Conservation (phyloP, 2,113 vertebrate genomes). For the Prolemur simus region DNA sequence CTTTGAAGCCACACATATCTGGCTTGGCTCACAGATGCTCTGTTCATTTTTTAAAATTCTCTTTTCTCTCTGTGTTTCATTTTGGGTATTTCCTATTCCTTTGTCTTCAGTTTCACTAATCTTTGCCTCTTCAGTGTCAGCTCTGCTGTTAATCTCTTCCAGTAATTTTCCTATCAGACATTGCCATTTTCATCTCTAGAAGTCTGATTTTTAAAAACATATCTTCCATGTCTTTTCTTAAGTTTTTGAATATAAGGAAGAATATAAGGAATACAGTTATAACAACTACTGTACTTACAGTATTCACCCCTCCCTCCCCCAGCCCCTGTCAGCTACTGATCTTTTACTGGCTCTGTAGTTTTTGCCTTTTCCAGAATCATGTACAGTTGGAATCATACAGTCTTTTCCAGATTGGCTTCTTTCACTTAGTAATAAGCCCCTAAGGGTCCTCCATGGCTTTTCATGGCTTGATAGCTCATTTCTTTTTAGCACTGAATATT, state of each 20-base stretch:
- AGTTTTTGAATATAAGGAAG: neutral
- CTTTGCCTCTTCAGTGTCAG: neutral
- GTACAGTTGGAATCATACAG: neutral
- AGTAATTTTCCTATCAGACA: neutral
- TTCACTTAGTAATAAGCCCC: neutral
- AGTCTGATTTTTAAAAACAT: neutral
- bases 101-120: neutral
- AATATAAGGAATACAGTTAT: neutral
- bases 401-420: neutral
- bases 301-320: neutral
- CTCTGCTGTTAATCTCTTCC: neutral
- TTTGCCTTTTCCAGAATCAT: neutral
- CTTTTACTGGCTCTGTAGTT: neutral
- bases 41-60: neutral
- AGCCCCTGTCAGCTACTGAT: neutral
- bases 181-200: neutral
- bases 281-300: too few species aligned
- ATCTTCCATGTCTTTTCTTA: neutral
- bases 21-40: neutral
- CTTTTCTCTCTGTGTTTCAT: neutral
- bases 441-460: neutral
- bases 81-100: neutral
- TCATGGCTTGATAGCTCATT: neutral
- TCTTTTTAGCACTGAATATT: neutral
- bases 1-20: neutral